Evolutionary conservation across 1,140 invertebrate species (phyloP).

Genomic region (Aphis craccivora): DNA sequence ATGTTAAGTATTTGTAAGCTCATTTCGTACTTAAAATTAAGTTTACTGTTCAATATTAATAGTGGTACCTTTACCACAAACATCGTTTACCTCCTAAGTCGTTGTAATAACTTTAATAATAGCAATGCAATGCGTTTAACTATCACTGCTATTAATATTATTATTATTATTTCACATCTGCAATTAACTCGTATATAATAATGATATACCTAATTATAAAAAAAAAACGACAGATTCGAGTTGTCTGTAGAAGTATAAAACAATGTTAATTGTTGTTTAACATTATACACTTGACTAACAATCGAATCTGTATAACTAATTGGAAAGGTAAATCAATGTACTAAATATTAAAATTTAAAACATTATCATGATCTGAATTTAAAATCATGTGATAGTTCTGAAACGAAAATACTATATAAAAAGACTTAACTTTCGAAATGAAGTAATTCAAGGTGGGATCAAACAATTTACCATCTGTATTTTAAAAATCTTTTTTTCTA

Average conservation of each 20-base stretch:
- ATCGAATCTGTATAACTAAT: background rate
- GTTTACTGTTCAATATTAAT: background rate
- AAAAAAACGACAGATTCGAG: background rate
- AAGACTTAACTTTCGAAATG: background rate
- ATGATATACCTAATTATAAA: background rate
- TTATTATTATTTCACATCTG: background rate
- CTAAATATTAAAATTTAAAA: background rate
- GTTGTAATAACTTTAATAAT: conserved; percentile 6
- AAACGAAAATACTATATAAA: background rate
- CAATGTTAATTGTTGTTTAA: background rate
- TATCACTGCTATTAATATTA: background rate
- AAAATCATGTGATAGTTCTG: background rate
- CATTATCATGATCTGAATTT: background rate
- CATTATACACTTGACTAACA: background rate
- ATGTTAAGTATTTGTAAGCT: background rate
- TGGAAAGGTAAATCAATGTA: background rate
- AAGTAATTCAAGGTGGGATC: background rate
- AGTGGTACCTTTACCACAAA: conserved; percentile 7
- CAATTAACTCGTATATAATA: background rate
- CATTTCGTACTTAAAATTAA: background rate
- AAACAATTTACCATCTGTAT: background rate
- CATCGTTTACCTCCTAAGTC: conserved; percentile 28
- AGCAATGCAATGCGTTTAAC: background rate
- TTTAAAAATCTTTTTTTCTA: background rate
- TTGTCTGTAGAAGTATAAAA: background rate